A percentile compares a stretch with the other conserved stretches of the same genome.
Evolutionary conservation across 1,140 invertebrate species (phyloP).

Genomic region (Stratiolaelaps scimitus): DNA sequence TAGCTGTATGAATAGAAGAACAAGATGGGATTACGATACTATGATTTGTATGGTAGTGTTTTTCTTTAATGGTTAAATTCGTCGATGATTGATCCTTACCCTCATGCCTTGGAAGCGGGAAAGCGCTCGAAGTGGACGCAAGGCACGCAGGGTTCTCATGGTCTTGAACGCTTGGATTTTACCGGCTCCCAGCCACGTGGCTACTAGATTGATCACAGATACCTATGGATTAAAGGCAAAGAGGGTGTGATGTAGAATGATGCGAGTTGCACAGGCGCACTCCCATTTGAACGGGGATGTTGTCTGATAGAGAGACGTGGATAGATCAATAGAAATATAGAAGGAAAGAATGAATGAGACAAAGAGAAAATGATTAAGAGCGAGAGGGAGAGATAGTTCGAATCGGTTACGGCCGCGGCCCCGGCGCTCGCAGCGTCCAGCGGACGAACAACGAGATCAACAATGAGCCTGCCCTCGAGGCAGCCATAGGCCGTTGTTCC

Average conservation of each 20-base stretch:
- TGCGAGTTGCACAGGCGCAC: not conserved
- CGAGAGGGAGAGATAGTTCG: not conserved
- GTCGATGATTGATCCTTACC: constrained; percentile 54
- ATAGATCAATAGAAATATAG: constrained; percentile 33
- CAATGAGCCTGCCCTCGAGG: too few relatives aligned
- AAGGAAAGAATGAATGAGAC: constrained; percentile 31
- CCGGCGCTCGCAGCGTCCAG: too few relatives aligned
- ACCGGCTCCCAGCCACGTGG: constrained; percentile 76
- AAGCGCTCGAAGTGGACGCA: constrained; percentile 85
- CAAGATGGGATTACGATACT: too few relatives aligned
- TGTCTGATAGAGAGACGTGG: too few relatives aligned
- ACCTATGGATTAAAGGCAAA: constrained; percentile 57
- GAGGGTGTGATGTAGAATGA: constrained; percentile 34
- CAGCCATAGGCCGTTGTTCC: too few relatives aligned
- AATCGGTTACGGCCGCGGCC: not conserved
- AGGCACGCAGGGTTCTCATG: constrained; percentile 85
- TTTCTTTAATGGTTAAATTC: too few relatives aligned
- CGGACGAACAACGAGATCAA: too few relatives aligned
- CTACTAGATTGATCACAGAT: constrained; percentile 92
- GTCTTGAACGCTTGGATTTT: constrained; percentile 96
- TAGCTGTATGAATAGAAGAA: too few relatives aligned
- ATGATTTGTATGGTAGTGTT: too few relatives aligned
- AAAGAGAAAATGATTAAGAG: not conserved
- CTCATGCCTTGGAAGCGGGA: constrained; percentile 95
- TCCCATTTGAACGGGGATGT: not conserved